A percentile compares a stretch with the other conserved stretches of the same genome.
These are phyloP conservation scores for Drosophila ochracea DNA, from an alignment of 2,888 invertebrate genomes.

Conservation along the genomic window DNA sequence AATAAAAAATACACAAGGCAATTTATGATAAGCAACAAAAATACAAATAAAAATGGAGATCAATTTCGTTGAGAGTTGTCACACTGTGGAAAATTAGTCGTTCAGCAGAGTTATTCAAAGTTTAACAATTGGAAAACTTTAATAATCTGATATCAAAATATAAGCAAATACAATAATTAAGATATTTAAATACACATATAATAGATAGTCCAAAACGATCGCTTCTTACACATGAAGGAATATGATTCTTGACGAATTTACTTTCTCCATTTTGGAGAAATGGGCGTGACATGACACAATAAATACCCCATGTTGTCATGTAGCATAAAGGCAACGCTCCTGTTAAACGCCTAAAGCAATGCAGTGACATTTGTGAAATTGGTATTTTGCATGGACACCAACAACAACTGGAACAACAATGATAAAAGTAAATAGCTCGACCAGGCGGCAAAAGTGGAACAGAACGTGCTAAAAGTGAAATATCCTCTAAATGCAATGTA, in stretches of 20 bases:
- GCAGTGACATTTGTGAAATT: conserved; percentile 76
- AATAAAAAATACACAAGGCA: conserved; percentile 31
- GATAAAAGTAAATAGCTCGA: conserved; percentile 66
- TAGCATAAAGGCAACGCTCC: conserved; percentile 34
- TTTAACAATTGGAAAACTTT: neutral
- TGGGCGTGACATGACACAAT: conserved; percentile 46
- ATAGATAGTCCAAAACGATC: neutral
- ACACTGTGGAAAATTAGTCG: neutral
- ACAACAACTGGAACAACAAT: conserved; percentile 35
- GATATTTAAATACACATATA: conserved; percentile 29
- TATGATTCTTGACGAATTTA: conserved; percentile 21
- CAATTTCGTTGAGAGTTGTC: neutral
- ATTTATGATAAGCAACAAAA: conserved; percentile 38
- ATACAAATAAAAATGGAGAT: neutral
- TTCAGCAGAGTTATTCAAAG: neutral
- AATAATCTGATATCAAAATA: conserved; percentile 3
- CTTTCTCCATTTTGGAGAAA: conserved; percentile 26
- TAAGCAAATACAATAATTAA: conserved; percentile 25
- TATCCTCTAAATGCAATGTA: conserved; percentile 33
- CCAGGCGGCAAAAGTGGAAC: conserved; percentile 66
- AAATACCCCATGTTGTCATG: conserved; percentile 32
- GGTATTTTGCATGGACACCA: conserved; percentile 56
- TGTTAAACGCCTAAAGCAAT: conserved; percentile 66
- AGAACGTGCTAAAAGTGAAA: conserved; percentile 65
- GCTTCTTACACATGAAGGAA: neutral